These are phyloP conservation scores for Apaloderma vittatum DNA, from an alignment of 2,113 vertebrate species.

Conservation along the genomic window DNA sequence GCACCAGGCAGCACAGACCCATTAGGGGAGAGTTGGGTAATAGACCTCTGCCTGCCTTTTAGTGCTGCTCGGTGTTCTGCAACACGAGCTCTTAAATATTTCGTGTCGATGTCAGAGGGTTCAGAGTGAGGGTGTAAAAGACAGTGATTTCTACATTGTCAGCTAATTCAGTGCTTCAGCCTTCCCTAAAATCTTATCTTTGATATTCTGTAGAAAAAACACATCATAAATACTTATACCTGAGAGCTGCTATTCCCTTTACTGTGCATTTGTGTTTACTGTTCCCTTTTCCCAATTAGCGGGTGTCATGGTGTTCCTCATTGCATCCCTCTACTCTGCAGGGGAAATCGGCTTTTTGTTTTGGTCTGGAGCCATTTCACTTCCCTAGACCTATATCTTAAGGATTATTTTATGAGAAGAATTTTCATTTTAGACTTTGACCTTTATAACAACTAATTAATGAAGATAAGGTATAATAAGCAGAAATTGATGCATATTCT, in stretches of 20 bases:
- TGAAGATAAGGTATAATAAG: not conserved
- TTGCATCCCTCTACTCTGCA: not conserved
- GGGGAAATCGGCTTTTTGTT: not conserved
- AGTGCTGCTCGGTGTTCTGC: not conserved
- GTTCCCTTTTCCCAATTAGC: not conserved
- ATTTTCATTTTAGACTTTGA: not conserved
- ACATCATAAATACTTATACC: not conserved
- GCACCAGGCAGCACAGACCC: not conserved
- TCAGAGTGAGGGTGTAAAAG: not conserved
- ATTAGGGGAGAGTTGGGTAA: not conserved
- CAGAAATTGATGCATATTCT: not conserved
- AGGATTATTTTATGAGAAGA: not conserved
- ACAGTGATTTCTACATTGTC: not conserved
- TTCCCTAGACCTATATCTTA: not conserved
- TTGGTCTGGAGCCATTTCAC: not conserved
- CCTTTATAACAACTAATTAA: not conserved
- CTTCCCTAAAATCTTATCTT: not conserved
- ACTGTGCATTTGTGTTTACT: rapidly evolving
- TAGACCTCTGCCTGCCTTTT: not conserved
- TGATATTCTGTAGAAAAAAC: not conserved
- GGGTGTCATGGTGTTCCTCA: not conserved
- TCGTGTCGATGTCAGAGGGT: rapidly evolving
- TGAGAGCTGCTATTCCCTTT: not conserved
- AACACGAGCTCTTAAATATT: not conserved
- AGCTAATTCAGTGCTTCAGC: not conserved